Evolutionary conservation across 1,140 invertebrate genomes (phyloP).

Genomic region (Goniozus legneri): DNA sequence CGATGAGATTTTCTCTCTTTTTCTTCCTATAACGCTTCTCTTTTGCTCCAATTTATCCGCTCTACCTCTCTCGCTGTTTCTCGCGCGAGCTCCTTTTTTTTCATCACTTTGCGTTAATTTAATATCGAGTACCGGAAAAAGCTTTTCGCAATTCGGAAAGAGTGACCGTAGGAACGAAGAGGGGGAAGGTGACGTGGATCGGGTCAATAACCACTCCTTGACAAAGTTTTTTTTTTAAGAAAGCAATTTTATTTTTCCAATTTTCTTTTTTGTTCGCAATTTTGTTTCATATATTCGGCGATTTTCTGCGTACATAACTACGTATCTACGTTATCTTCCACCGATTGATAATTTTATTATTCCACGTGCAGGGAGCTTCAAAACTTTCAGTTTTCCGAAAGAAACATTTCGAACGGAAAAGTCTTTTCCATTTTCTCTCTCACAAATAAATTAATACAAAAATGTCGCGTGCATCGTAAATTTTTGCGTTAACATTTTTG

Average conservation of each 20-base stretch:
- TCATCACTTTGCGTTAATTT: too few relatives aligned
- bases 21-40: constrained; percentile 1
- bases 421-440: background rate
- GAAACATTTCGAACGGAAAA: too few relatives aligned
- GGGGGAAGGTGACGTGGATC: constrained; percentile 37
- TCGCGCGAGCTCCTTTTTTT: background rate
- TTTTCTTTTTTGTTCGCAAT: constrained; percentile 16
- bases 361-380: too few relatives aligned
- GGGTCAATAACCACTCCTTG: constrained; percentile 49
- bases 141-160: constrained; percentile 5
- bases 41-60: background rate
- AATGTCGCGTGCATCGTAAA: too few relatives aligned
- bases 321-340: too few relatives aligned
- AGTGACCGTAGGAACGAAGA: constrained; percentile 15
- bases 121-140: too few relatives aligned
- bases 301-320: too few relatives aligned
- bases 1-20: constrained; percentile 7
- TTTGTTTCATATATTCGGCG: too few relatives aligned
- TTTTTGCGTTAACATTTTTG: too few relatives aligned
- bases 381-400: too few relatives aligned
- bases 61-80: background rate
- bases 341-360: too few relatives aligned
- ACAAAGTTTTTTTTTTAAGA: constrained; percentile 48
- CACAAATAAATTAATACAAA: too few relatives aligned
- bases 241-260: constrained; percentile 46